phyloP scores from a whole-genome alignment of 2,797 vertebrate genomes.

The Silurus aristotelis region DNA sequence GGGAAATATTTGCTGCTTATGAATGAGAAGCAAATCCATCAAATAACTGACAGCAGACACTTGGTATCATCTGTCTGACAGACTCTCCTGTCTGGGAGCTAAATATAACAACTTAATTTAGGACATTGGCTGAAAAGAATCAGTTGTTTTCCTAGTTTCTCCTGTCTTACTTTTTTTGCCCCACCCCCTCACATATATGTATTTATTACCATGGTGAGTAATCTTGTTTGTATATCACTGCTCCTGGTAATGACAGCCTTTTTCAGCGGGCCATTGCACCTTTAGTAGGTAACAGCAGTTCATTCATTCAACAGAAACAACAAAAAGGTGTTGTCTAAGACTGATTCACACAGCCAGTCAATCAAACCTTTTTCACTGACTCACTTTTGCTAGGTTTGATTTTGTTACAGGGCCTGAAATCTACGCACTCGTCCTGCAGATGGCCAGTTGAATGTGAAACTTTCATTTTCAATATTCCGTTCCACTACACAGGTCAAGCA shows the following conservation, averaged over 20 bases:
- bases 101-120: conserved; percentile 65
- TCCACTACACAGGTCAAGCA: background rate
- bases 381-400: background rate
- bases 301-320: background rate
- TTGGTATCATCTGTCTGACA: conserved; percentile 16
- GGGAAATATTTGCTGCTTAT: conserved; percentile 21
- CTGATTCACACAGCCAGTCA: background rate
- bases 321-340: conserved; percentile 13
- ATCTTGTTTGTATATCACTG: conserved; percentile 68
- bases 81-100: conserved; percentile 57
- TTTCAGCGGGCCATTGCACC: conserved; percentile 46
- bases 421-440: background rate
- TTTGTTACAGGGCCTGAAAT: background rate
- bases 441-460: background rate
- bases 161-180: conserved; percentile 58
- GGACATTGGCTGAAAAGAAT: conserved; percentile 24
- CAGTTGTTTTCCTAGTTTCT: background rate
- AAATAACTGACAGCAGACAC: conserved; percentile 13
- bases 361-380: background rate
- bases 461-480: background rate
- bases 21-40: conserved; percentile 20
- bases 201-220: conserved; percentile 69
- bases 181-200: conserved; percentile 60
- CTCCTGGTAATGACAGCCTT: conserved; percentile 60
- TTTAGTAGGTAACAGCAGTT: background rate